Evolutionary conservation across 2,888 invertebrate genomes (phyloP), one percentile per base, ranked within the genome.

Genomic region (Bugulina stolonifera): DNA sequence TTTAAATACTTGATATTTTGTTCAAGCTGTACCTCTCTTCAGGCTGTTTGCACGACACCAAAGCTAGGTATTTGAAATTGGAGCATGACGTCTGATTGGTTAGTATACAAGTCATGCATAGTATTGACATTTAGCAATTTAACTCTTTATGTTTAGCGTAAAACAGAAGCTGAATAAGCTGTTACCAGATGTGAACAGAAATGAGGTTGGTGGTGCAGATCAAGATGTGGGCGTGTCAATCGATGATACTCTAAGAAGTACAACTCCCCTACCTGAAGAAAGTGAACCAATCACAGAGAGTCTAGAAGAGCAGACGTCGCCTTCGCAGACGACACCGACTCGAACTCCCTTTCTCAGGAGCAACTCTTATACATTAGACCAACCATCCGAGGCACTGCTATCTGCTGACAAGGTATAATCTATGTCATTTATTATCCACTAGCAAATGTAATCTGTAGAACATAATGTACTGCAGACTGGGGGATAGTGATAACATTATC

Each of bases 131-230:
- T n/a, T n/a, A n/a, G n/a, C n/a, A n/a, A n/a, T n/a, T n/a, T n/a
- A n/a, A n/a, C n/a, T n/a, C n/a, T n/a, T n/a, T n/a, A n/a, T 43
- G 10, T 43, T 43, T 27, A 64, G 64, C 32, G 64, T 64, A 5
- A 64, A 64, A 32, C 64, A 64, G 34, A 64, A 64, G 64, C 64
- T 64, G 32, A 64, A 32, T n/a, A 5, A 64, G 32, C n/a, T 64
- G 64, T 32, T 64, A 32, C 64, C 64, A 25, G 27, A 27, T 3
- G 34, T 14, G 3, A 27, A 27, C 25, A 27, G 32, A 3, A 43
- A 5, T 10, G 32, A 25, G n/a, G 64, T 29, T 27, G n/a, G 10
- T 14, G 32, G 32, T 10, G 18, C 10, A 5, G 14, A 2, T 34
- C 14, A 10, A 10, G 25, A 22, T 2, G 18, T 34, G 14, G 64